Percentiles rank a stretch among this genome's conserved stretches.
phyloP scores from a whole-genome alignment of 2,888 invertebrate species.

The Pachydiplax longipennis region DNA sequence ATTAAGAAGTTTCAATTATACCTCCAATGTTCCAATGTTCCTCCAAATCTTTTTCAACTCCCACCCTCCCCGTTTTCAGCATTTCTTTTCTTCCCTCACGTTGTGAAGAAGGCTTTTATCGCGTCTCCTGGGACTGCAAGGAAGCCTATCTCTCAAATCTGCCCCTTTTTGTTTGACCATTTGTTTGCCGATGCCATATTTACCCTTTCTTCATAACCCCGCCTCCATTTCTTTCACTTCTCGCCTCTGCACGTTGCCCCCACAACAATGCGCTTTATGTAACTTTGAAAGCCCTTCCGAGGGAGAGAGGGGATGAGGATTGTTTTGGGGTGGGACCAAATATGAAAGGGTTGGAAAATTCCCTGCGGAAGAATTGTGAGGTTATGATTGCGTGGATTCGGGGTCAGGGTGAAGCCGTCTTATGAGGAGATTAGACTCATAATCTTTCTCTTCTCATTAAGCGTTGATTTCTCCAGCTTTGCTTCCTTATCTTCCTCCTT shows the following conservation, averaged over 20 bases:
- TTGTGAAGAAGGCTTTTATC: neutral
- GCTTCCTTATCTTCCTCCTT: too few relatives aligned
- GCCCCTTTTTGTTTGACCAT: neutral
- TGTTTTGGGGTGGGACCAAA: neutral
- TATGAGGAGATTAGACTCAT: too few relatives aligned
- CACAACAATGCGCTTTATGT: constrained; percentile 9
- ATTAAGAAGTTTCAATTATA: too few relatives aligned
- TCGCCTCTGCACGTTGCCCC: neutral
- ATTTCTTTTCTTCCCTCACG: neutral
- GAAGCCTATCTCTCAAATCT: neutral
- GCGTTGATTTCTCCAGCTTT: neutral
- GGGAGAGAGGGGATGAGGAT: neutral
- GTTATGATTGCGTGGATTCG: too few relatives aligned
- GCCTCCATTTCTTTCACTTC: neutral
- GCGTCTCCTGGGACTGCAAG: neutral
- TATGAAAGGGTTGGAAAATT: neutral
- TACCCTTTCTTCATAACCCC: neutral
- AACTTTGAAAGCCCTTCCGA: neutral
- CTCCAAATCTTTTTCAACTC: neutral
- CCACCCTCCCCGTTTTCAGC: neutral
- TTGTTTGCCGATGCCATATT: constrained; percentile 24
- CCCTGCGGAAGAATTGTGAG: too few relatives aligned
- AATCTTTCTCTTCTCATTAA: neutral
- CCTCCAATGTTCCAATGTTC: too few relatives aligned
- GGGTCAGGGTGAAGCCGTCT: too few relatives aligned